These are phyloP conservation scores for Acrocephalus arundinaceus DNA, from an alignment of 2,113 vertebrate genomes.

Conservation along the genomic window DNA sequence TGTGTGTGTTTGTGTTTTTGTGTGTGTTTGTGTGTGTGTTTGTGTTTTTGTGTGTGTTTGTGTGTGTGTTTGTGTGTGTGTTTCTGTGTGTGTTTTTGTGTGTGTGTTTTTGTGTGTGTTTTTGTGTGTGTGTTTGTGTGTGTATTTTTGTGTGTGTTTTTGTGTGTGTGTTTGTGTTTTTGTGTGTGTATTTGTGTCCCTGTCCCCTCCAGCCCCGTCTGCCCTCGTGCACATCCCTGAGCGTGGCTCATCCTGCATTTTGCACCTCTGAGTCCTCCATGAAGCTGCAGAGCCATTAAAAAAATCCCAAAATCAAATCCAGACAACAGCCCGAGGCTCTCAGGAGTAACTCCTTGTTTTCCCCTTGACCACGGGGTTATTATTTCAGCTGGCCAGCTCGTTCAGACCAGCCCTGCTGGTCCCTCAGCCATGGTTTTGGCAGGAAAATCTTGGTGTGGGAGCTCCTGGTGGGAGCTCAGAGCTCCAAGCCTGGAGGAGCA, in stretches of 20 bases:
- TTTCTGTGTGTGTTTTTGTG: not conserved
- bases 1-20: no score
- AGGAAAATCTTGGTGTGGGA: not conserved
- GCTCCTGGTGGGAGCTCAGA: not conserved
- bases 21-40: not conserved
- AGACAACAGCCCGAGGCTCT: not conserved
- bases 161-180: not conserved
- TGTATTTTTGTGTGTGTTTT: not conserved
- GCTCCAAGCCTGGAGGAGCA: not conserved
- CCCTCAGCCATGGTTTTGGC: not conserved
- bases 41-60: no score
- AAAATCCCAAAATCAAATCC: not conserved
- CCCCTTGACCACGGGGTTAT: not conserved
- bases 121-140: not conserved
- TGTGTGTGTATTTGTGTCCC: not conserved
- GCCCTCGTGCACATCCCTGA: accelerated
- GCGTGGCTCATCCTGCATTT: not conserved
- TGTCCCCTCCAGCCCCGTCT: not conserved
- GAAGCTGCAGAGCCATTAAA: not conserved
- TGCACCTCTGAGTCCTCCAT: accelerated
- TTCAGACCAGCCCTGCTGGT: not conserved
- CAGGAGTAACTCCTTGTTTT: not conserved
- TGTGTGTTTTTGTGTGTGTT: not conserved
- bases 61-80: not conserved
- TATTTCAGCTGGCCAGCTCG: not conserved